phyloP scores from a whole-genome alignment of 2,797 vertebrate genomes.

The Mus spretus region DNA sequence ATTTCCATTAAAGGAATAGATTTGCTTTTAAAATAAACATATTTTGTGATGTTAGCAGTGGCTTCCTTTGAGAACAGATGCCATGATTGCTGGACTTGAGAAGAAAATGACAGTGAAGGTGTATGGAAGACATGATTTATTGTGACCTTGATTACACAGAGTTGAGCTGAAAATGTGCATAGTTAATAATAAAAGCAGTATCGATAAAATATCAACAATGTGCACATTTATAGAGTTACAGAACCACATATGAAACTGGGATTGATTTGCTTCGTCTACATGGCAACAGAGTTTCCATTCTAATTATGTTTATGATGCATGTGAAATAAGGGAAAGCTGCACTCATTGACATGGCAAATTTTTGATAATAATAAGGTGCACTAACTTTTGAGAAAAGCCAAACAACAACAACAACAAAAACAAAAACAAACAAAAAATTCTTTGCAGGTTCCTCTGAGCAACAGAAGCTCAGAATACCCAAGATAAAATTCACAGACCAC shows the following conservation, averaged over 20 bases:
- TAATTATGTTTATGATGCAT: background rate
- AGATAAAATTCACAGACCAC: no score
- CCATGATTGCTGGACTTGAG: background rate
- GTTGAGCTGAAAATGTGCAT: background rate
- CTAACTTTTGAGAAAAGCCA: background rate
- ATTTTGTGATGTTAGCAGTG: background rate
- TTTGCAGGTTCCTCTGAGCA: background rate
- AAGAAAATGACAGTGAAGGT: background rate
- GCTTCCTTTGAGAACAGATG: background rate
- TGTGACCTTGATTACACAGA: background rate
- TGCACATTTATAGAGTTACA: background rate
- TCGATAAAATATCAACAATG: conserved; percentile 19
- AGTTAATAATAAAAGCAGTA: background rate
- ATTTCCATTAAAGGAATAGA: background rate
- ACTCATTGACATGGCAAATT: background rate
- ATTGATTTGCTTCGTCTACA: background rate
- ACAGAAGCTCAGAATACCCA: no score
- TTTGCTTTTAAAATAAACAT: background rate
- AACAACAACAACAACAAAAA: no score
- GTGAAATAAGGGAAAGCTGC: conserved; percentile 22
- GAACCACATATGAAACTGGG: background rate
- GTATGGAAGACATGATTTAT: background rate
- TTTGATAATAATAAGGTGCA: background rate
- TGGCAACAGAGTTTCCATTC: background rate
- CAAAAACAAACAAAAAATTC: background rate